phyloP scores from a whole-genome alignment of 2,888 invertebrate species.

The Volucella zonaria region DNA sequence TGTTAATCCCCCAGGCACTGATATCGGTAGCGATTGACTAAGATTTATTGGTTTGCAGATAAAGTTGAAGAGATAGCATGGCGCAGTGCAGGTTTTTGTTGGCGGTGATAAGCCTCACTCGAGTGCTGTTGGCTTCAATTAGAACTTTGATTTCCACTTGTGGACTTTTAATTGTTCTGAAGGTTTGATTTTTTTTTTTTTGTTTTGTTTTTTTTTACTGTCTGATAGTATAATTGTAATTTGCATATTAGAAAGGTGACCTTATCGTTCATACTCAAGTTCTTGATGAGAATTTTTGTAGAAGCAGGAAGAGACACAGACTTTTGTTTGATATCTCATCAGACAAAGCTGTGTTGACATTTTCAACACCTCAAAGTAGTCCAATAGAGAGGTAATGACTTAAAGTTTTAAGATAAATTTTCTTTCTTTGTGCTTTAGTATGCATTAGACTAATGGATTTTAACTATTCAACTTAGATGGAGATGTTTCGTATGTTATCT shows the following conservation, averaged over 20 bases:
- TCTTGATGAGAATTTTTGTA: conserved; percentile 34
- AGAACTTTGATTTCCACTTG: conserved; percentile 51
- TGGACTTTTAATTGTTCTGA: conserved; percentile 27
- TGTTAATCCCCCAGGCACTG: conserved; percentile 28
- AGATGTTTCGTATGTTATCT: conserved; percentile 43
- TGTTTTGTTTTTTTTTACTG: conserved; percentile 26
- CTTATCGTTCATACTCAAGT: conserved; percentile 38
- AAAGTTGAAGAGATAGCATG: conserved; percentile 54
- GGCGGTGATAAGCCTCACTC: conserved; percentile 58
- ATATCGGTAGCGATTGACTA: conserved; percentile 69
- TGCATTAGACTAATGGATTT: conserved; percentile 21
- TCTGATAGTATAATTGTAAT: conserved; percentile 31
- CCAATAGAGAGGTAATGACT: conserved; percentile 2
- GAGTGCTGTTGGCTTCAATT: conserved; percentile 68
- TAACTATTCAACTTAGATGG: conserved; percentile 12
- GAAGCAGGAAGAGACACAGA: conserved; percentile 15
- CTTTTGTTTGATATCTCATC: conserved; percentile 19
- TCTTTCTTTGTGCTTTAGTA: background rate
- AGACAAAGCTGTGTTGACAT: background rate
- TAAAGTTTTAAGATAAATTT: background rate
- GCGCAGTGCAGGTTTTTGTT: conserved; percentile 53
- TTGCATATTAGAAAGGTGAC: conserved; percentile 60
- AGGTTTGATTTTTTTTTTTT: background rate
- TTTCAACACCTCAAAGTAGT: background rate
- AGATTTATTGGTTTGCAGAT: conserved; percentile 71